phyloP scores from a whole-genome alignment of 2,113 vertebrate genomes.

The Rhabdomys dilectus region DNA sequence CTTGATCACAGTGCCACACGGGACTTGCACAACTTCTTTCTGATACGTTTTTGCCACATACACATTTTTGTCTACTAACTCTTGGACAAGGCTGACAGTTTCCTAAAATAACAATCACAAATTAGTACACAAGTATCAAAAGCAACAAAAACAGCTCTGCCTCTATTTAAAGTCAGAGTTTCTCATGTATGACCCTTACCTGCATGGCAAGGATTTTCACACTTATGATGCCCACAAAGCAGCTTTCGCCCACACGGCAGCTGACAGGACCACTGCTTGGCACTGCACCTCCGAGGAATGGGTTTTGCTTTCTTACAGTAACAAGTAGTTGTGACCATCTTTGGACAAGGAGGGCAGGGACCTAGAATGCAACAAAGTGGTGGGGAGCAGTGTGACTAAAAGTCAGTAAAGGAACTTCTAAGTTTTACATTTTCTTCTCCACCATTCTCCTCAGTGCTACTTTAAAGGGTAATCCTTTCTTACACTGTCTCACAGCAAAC shows the following conservation, averaged over 20 bases:
- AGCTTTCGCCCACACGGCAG: conserved; percentile 88
- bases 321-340: conserved; percentile 95
- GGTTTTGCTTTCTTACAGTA: conserved; percentile 93
- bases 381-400: neutral
- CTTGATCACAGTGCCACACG: conserved; percentile 93
- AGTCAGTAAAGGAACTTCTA: neutral
- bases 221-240: conserved; percentile 93
- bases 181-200: conserved; percentile 81
- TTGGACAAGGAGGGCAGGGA: conserved; percentile 97
- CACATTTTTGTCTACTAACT: conserved; percentile 94
- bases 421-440: neutral
- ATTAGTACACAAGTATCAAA: conserved; percentile 51
- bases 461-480: conserved; percentile 36
- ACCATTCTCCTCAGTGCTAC: conserved; percentile 30
- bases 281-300: conserved; percentile 95
- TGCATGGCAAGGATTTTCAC: conserved; percentile 91
- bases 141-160: conserved; percentile 18
- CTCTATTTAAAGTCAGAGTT: neutral
- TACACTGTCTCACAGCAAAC: neutral
- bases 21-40: conserved; percentile 94
- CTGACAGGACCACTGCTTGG: conserved; percentile 95
- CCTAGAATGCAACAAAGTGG: conserved; percentile 85
- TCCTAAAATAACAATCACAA: conserved; percentile 84
- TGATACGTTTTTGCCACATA: conserved; percentile 90
- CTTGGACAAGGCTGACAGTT: conserved; percentile 93